Conservation (phyloP, 2,113 vertebrate species). For the Centropus unirufus region DNA sequence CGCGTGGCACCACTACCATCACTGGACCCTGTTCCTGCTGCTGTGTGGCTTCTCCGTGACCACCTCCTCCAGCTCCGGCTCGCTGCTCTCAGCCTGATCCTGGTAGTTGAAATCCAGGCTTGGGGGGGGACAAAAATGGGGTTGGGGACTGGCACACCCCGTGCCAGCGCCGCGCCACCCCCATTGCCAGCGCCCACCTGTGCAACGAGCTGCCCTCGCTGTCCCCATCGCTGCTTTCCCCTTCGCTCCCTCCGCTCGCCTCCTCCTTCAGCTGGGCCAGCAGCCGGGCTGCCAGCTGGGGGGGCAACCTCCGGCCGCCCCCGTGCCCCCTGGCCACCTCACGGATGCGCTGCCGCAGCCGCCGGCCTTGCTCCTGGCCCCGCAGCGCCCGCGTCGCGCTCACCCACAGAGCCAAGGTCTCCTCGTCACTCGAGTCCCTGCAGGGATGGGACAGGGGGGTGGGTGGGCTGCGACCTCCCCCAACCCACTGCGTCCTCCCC, state of each 20-base stretch:
- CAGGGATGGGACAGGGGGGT: neutral
- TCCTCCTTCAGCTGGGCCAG: neutral
- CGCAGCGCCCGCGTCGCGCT: neutral
- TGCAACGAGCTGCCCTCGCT: neutral
- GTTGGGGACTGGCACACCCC: neutral
- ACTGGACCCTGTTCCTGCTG: neutral
- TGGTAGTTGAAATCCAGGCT: conserved; percentile 28
- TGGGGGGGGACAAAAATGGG: fast-evolving
- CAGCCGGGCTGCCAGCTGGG: neutral
- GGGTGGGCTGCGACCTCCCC: neutral
- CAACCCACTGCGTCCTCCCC: neutral
- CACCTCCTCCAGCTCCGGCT: neutral
- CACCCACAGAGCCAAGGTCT: conserved; percentile 62
- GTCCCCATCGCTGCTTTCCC: neutral
- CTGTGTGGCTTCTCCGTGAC: neutral
- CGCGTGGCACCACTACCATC: neutral
- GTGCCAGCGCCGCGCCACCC: fast-evolving
- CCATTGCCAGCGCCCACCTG: neutral
- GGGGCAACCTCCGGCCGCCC: neutral
- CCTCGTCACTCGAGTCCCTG: conserved; percentile 88
- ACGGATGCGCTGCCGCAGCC: neutral
- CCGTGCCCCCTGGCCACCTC: neutral
- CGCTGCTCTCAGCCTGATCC: neutral
- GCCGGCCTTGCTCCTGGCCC: neutral
- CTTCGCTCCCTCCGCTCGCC: fast-evolving